Conservation (phyloP, 1,140 invertebrate genomes). For the Watersipora subatra region DNA sequence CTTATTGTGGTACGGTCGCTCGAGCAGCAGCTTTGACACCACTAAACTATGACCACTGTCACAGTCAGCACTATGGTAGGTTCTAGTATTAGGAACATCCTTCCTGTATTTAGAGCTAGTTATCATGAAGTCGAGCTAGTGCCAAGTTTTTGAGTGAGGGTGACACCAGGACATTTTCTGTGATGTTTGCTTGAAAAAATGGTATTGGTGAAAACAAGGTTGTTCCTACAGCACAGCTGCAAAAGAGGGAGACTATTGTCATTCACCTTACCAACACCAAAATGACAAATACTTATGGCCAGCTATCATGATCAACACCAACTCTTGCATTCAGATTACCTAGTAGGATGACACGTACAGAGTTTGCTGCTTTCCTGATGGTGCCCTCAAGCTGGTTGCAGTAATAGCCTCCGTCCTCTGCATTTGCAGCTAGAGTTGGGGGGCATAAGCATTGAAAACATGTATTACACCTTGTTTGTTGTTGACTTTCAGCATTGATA, state of each 20-base stretch:
- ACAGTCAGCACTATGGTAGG: background rate
- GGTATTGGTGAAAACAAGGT: background rate
- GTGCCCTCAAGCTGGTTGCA: background rate
- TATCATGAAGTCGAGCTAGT: background rate
- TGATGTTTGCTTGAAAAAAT: background rate
- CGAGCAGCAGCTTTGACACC: background rate
- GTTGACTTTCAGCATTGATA: background rate
- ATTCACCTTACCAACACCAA: background rate
- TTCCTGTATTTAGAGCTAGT: background rate
- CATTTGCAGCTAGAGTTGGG: background rate
- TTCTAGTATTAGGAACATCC: background rate
- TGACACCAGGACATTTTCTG: background rate
- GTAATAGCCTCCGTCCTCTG: background rate
- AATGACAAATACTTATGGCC: background rate
- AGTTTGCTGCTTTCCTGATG: background rate
- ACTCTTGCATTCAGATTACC: background rate
- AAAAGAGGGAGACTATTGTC: background rate
- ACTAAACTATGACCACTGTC: background rate
- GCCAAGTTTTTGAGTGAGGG: background rate
- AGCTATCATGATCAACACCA: background rate
- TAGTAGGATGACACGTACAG: background rate
- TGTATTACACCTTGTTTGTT: background rate
- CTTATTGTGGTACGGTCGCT: background rate
- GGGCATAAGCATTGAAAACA: background rate
- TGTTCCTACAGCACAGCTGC: too few species aligned